Conservation (phyloP, 2,888 invertebrate genomes). For the Anarsia innoxiella region DNA sequence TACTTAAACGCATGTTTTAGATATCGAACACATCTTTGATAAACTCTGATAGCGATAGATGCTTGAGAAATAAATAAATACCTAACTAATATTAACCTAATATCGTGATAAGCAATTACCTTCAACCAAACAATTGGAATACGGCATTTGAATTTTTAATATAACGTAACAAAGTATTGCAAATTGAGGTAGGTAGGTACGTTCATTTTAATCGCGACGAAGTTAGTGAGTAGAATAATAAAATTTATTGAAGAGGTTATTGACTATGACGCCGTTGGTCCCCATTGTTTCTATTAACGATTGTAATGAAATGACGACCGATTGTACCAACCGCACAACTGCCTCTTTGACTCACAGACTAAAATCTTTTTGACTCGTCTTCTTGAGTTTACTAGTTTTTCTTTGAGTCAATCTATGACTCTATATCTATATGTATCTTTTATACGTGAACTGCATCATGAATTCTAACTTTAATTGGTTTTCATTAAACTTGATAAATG, state of each 20-base stretch:
- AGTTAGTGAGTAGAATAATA: conserved; percentile 21
- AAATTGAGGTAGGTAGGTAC: conserved; percentile 29
- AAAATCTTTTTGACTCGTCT: too few species aligned
- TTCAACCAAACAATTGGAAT: conserved; percentile 41
- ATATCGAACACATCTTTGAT: conserved; percentile 48
- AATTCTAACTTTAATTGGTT: conserved; percentile 40
- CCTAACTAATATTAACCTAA: too few species aligned
- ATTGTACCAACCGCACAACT: neutral
- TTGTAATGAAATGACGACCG: neutral
- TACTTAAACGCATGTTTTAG: conserved; percentile 32
- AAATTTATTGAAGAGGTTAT: conserved; percentile 1
- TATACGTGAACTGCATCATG: too few species aligned
- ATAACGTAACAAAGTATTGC: too few species aligned
- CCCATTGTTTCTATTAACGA: conserved; percentile 19
- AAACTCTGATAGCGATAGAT: conserved; percentile 12
- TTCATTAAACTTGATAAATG: conserved; percentile 43
- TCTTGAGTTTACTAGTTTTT: too few species aligned
- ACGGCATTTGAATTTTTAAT: too few species aligned
- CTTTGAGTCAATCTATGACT: too few species aligned
- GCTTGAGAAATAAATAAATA: too few species aligned
- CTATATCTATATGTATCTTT: too few species aligned
- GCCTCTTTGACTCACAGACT: neutral
- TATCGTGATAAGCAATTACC: too few species aligned
- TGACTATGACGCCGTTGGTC: conserved; percentile 1
- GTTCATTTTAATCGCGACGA: neutral